Conservation (phyloP, 53 echinoderm and acorn worm species). For the Apostichopus leukothele region DNA sequence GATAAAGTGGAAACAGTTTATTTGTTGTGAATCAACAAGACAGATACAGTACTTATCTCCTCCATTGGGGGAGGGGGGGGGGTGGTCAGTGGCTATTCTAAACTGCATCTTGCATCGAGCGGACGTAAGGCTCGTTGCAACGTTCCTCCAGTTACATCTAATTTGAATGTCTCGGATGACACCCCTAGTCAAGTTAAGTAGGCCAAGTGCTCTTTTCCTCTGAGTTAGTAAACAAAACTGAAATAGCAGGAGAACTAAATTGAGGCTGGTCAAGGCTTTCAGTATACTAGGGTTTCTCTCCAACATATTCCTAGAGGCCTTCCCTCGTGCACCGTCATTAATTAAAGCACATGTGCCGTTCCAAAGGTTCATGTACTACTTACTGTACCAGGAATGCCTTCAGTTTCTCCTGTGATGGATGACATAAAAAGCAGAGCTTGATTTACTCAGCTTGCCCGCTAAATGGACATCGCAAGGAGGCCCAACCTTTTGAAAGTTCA, state of each 20-base stretch:
- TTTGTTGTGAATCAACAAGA: no score
- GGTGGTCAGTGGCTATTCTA: no score
- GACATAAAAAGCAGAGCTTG: not conserved
- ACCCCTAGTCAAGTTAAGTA: not conserved
- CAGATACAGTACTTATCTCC: no score
- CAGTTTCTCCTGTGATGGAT: not conserved
- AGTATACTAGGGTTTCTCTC: not conserved
- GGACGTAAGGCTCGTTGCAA: not conserved
- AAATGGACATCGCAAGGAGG: not conserved
- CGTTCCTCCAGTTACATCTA: not conserved
- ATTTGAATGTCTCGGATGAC: not conserved
- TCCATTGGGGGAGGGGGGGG: no score
- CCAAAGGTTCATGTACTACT: not conserved
- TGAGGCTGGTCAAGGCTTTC: not conserved
- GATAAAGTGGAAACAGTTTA: no score
- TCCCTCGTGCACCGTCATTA: not conserved
- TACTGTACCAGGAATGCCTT: not conserved
- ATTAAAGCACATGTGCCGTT: not conserved
- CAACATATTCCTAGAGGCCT: constrained; percentile 2
- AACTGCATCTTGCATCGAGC: not conserved
- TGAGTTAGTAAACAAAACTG: constrained; percentile 2
- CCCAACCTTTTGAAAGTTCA: not conserved
- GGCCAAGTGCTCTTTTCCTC: constrained; percentile 7
- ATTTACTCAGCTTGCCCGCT: not conserved
- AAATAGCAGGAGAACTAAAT: not conserved